Conservation (phyloP, 2,797 vertebrate genomes). For the Gambelia wislizenii region DNA sequence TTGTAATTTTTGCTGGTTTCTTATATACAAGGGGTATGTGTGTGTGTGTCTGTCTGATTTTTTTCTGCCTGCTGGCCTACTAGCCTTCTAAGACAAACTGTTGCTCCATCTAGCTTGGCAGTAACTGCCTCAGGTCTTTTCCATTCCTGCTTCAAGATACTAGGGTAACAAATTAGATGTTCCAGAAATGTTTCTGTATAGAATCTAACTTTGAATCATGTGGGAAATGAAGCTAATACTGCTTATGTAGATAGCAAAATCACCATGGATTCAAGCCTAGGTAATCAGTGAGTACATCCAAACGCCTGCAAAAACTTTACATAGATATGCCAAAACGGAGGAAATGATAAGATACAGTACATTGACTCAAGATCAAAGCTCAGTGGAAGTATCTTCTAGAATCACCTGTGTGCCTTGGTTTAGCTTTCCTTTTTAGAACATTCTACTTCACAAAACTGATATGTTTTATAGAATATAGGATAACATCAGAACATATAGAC, state of each 20-base stretch:
- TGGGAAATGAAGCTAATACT: background rate
- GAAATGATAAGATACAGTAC: conserved; percentile 7
- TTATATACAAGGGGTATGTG: background rate
- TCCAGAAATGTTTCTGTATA: conserved; percentile 18
- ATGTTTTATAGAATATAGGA: background rate
- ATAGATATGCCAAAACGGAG: background rate
- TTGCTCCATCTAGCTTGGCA: background rate
- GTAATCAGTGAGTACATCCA: background rate
- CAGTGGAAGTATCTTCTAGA: conserved; percentile 18
- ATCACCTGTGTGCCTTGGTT: background rate
- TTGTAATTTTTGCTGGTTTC: background rate
- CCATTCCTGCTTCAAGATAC: background rate
- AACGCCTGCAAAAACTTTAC: conserved; percentile 9
- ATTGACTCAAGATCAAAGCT: conserved; percentile 15
- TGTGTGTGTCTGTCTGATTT: no score
- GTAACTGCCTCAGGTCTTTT: background rate
- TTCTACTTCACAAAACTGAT: conserved; percentile 40
- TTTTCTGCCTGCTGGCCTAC: no score
- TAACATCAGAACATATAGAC: conserved; percentile 1
- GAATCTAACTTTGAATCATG: background rate
- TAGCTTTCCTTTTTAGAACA: conserved; percentile 38
- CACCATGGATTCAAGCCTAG: background rate
- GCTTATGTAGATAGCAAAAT: background rate
- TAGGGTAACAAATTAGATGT: background rate
- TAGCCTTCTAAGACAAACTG: background rate